phyloP scores from a whole-genome alignment of 2,113 vertebrate genomes.

The Oophaga pumilio region DNA sequence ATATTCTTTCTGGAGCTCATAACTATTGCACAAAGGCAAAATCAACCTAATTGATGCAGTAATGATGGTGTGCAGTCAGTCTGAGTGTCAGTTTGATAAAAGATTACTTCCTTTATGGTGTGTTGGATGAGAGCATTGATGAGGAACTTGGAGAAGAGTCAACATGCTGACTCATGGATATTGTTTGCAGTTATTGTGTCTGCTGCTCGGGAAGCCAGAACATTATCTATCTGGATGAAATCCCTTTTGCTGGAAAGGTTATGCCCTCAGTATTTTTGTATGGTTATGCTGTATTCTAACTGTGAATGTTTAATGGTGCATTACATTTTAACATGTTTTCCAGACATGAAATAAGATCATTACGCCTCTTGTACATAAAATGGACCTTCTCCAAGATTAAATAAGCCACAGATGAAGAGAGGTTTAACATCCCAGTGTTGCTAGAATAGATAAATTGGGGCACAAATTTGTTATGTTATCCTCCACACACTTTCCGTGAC shows the following conservation, averaged over 20 bases:
- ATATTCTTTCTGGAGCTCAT: neutral
- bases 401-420: neutral
- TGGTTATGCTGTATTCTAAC: neutral
- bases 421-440: neutral
- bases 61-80: neutral
- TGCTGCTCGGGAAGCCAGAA: slow-evolving; percentile 43
- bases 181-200: slow-evolving; percentile 45
- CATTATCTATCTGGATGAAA: slow-evolving; percentile 23
- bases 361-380: neutral
- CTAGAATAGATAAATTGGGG: neutral
- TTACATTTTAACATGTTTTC: neutral
- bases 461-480: neutral
- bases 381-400: neutral
- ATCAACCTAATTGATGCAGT: neutral
- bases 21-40: neutral
- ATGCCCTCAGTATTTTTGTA: slow-evolving; percentile 19
- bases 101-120: slow-evolving; percentile 15
- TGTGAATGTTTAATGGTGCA: slow-evolving; percentile 10
- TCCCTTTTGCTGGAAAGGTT: slow-evolving; percentile 31
- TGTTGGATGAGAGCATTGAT: neutral
- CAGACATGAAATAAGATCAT: neutral
- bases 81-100: neutral
- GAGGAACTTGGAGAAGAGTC: slow-evolving; percentile 21
- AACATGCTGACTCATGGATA: slow-evolving; percentile 40
- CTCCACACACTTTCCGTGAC: neutral